Evolutionary conservation across 2,797 vertebrate species (phyloP), one percentile per base, ranked within the genome.

Genomic region (Fistularia commersonii): DNA sequence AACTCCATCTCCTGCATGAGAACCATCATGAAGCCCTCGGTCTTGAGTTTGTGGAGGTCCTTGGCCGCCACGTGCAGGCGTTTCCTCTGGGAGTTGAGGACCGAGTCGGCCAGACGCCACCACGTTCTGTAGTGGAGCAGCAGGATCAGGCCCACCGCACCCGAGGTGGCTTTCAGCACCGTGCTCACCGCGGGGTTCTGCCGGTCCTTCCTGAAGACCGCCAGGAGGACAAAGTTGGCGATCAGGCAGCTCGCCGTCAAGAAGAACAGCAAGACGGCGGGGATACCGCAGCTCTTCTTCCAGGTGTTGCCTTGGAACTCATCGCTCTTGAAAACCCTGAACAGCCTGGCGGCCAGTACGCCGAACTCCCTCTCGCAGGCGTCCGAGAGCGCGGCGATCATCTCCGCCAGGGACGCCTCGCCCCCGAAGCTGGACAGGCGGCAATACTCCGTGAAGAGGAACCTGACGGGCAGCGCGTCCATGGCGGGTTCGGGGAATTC

Each of bases 1-100:
- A 99, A 72, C 56, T 98, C 97, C 57, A 99, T 97, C 82, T 99
- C 97, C 48, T 94, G 94, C 76, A 99, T 99, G 39, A 99, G 85
- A 82, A 98, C 97, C 91, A 99, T 99, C 97, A 99, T 99, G 79
- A 99, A 99, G 1, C 97, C 97, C 73, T 99, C 97, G 0, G 94
- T 98, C 79, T 99, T 99, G 63, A 99, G 70, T 63, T 91, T 94
- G 82, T 98, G 93, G 77, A 98, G 77, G 74, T 87, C 94, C 83
- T 97, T 93, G 65, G 97, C 97, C n/a, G 97, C 97, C 0, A 71
- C 88, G 67, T 98, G 95, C 43, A 99, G 92, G 11, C 97, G 92
- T 40, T 94, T 97, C 56, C 97, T 92, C 61, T 99, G 97, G 1
- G 97, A 99, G 79, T 96, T 93, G 55, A 99, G 82, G 57, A 99